Percentiles rank a stretch among this genome's conserved stretches.
Conservation (phyloP, 2,113 vertebrate species). For the Hydropotes inermis region DNA sequence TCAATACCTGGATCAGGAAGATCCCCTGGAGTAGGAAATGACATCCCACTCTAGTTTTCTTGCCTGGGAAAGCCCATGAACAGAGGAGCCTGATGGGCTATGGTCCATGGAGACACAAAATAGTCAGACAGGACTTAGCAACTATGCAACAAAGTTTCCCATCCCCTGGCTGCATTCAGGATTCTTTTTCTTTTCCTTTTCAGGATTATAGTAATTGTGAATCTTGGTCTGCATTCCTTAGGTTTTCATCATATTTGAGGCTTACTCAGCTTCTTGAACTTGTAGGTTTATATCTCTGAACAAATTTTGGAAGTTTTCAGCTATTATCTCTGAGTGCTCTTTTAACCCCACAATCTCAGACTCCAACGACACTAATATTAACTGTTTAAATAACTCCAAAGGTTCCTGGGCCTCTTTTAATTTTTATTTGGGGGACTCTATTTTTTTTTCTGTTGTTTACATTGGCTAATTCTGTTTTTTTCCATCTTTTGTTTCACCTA, state of each 20-base stretch:
- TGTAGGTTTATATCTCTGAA: background rate
- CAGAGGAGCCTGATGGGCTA: background rate
- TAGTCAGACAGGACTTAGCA: background rate
- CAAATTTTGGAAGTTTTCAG: background rate
- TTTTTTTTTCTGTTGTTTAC: background rate
- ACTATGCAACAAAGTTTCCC: background rate
- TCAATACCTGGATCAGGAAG: background rate
- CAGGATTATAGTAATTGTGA: background rate
- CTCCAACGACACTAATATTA: background rate
- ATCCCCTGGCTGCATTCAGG: background rate
- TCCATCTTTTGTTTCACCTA: background rate
- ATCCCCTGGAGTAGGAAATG: background rate
- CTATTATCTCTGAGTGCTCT: background rate
- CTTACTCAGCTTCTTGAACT: background rate
- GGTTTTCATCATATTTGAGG: background rate
- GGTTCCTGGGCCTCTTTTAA: background rate
- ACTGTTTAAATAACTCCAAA: background rate
- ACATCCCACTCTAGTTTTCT: background rate
- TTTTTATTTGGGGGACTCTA: background rate
- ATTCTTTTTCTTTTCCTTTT: background rate
- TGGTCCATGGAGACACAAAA: background rate
- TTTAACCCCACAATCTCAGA: background rate
- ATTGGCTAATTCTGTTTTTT: background rate
- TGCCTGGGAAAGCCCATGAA: background rate
- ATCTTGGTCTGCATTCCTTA: background rate